Evolutionary conservation across 2,113 vertebrate genomes (phyloP).

Genomic region (Chloebia gouldiae): DNA sequence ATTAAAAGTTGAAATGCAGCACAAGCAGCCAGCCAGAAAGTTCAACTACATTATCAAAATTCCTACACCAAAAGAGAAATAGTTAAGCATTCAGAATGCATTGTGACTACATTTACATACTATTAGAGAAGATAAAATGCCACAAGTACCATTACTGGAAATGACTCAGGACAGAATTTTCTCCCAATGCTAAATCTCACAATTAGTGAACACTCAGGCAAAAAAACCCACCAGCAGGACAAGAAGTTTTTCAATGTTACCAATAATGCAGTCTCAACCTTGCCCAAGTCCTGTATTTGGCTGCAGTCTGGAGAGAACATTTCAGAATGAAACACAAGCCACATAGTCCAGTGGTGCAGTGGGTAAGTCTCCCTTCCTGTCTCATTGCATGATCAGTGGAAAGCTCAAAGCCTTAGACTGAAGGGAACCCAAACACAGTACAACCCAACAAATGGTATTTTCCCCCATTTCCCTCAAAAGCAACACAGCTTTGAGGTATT

Average conservation of each 20-base stretch:
- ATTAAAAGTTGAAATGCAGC: not conserved
- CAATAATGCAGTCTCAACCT: accelerated
- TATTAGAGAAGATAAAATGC: not conserved
- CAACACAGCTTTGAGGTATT: not conserved
- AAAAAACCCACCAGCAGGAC: not conserved
- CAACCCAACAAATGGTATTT: not conserved
- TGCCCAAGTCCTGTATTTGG: not conserved
- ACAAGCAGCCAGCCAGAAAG: not conserved
- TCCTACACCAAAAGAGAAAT: not conserved
- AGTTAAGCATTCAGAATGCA: not conserved
- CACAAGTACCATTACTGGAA: not conserved
- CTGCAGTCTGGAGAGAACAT: not conserved
- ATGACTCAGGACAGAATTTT: not conserved
- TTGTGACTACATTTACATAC: not conserved
- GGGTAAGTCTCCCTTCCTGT: not conserved
- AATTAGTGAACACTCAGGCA: not conserved
- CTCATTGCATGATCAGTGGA: not conserved
- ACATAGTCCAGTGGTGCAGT: accelerated
- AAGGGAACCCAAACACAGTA: not conserved
- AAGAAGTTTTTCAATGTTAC: not conserved
- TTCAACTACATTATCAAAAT: not conserved
- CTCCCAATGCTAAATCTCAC: not conserved
- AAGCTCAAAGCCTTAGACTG: not conserved
- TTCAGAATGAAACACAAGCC: not conserved
- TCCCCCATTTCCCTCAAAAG: not conserved